Evolutionary conservation across 2,113 vertebrate genomes (phyloP).

Genomic region (Octodon degus): DNA sequence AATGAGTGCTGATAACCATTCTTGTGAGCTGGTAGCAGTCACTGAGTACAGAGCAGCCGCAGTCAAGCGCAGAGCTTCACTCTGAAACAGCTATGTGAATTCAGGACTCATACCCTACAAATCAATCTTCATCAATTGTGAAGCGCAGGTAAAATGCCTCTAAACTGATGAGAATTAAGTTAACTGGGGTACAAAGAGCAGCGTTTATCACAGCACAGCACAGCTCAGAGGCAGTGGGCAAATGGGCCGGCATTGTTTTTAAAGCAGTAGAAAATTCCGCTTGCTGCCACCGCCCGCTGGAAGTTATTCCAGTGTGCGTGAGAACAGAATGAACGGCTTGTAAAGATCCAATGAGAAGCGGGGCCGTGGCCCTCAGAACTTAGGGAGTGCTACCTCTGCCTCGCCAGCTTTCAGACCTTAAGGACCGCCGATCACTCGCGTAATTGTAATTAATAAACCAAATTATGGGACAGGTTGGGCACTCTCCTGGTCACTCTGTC

Average conservation of each 20-base stretch:
- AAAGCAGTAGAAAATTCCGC: neutral
- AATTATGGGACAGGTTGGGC: constrained; percentile 52
- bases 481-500: constrained; percentile 36
- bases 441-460: constrained; percentile 79
- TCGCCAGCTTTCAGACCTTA: neutral
- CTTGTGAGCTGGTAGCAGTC: neutral
- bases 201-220: neutral
- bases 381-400: neutral
- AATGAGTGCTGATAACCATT: neutral
- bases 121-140: neutral
- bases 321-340: neutral
- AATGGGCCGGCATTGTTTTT: neutral
- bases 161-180: neutral
- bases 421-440: constrained; percentile 47
- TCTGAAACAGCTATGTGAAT: neutral
- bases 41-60: neutral
- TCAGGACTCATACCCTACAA: neutral
- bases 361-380: neutral
- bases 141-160: neutral
- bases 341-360: constrained; percentile 30
- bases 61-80: neutral
- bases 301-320: neutral
- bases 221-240: neutral
- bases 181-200: neutral
- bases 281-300: neutral